Percentiles rank a stretch among this genome's conserved stretches.
Evolutionary conservation across 2,888 invertebrate species (phyloP).

Genomic region (Fragum fragum): DNA sequence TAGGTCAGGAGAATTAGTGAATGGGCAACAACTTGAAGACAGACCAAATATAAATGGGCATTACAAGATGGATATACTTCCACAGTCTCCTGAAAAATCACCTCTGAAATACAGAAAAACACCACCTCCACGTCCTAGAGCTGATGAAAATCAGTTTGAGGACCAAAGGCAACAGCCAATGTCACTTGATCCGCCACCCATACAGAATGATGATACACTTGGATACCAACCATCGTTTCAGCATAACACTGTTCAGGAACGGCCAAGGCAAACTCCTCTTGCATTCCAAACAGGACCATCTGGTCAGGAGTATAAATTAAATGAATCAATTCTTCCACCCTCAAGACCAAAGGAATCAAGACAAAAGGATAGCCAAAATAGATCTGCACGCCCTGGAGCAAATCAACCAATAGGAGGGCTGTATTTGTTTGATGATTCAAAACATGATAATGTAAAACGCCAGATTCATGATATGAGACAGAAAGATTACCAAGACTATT

Average conservation of each 20-base stretch:
- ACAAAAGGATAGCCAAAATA: neutral
- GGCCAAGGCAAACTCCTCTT: slow-evolving; percentile 6
- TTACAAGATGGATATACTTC: slow-evolving; percentile 5
- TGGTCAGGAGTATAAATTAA: neutral
- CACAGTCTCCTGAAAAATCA: neutral
- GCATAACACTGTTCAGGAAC: neutral
- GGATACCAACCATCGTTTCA: slow-evolving; percentile 24
- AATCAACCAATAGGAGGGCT: slow-evolving; percentile 16
- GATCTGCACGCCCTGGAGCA: neutral
- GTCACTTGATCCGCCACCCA: neutral
- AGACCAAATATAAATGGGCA: slow-evolving; percentile 1
- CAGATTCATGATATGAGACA: slow-evolving; percentile 7
- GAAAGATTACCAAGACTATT: slow-evolving; percentile 15
- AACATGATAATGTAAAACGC: slow-evolving; percentile 1
- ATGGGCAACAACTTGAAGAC: neutral
- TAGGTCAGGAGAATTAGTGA: neutral
- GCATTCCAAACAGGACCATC: slow-evolving; percentile 10
- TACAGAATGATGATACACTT: neutral
- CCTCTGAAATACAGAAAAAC: slow-evolving; percentile 12
- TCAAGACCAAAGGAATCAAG: slow-evolving; percentile 4
- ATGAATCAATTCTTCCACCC: neutral
- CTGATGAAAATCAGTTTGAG: neutral
- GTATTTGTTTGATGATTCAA: slow-evolving; percentile 27
- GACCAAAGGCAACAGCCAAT: neutral
- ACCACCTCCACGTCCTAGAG: neutral